A percentile compares a stretch with the other conserved stretches of the same genome.
phyloP scores from a whole-genome alignment of 2,113 vertebrate genomes.

The Anolis carolinensis region DNA sequence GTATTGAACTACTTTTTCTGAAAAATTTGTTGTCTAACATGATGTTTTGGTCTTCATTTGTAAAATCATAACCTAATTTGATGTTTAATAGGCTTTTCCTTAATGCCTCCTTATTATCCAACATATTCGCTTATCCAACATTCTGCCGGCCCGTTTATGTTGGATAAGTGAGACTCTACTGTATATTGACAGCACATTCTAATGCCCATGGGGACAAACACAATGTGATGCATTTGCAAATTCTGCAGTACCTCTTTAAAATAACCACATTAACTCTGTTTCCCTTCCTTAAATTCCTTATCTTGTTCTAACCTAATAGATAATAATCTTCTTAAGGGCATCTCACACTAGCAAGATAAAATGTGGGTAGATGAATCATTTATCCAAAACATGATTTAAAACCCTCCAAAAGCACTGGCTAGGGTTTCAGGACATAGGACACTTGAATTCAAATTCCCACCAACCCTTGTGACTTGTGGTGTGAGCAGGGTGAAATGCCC shows the following conservation, averaged over 20 bases:
- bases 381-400: not conserved
- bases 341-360: not conserved
- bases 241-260: not conserved
- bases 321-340: too few relatives aligned
- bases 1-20: too few relatives aligned
- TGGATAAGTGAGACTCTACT: too few relatives aligned
- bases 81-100: too few relatives aligned
- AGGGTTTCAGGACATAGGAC: not conserved
- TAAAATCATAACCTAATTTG: too few relatives aligned
- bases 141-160: too few relatives aligned
- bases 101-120: too few relatives aligned
- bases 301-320: not conserved
- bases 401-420: too few relatives aligned
- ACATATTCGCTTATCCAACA: too few relatives aligned
- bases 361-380: not conserved
- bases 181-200: constrained; percentile 48
- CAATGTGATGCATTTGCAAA: constrained; percentile 28
- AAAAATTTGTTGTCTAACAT: too few relatives aligned
- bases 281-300: not conserved
- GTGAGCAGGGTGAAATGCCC: too few relatives aligned
- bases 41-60: too few relatives aligned
- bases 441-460: not conserved
- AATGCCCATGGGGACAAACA: not conserved
- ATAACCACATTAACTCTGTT: not conserved
- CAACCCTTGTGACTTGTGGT: not conserved